These are phyloP conservation scores for Bombycilla garrulus DNA, from an alignment of 2,113 vertebrate genomes.

Conservation along the genomic window DNA sequence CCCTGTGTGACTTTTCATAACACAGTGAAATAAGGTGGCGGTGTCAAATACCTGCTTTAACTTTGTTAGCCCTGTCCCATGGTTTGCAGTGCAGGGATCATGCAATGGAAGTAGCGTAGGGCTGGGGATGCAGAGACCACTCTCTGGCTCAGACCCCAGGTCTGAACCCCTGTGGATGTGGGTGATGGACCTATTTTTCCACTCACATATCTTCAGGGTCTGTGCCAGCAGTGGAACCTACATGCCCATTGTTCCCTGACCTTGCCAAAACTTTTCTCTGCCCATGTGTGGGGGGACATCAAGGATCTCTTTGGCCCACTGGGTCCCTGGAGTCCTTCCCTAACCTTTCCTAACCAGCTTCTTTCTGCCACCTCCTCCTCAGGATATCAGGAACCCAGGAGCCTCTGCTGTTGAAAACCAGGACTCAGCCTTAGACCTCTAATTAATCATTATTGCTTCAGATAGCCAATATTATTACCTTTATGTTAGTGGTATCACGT, in stretches of 20 bases:
- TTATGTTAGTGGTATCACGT: neutral
- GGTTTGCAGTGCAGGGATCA: neutral
- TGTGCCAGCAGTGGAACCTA: neutral
- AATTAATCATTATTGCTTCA: neutral
- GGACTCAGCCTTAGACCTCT: neutral
- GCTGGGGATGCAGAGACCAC: neutral
- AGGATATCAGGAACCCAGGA: neutral
- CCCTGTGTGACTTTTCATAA: neutral
- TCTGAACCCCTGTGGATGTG: neutral
- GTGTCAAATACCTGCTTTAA: neutral
- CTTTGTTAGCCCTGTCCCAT: neutral
- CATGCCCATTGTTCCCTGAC: neutral
- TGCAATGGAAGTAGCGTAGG: neutral
- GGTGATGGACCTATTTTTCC: neutral
- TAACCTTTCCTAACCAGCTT: neutral
- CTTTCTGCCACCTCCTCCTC: neutral
- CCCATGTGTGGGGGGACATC: fast-evolving
- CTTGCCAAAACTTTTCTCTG: neutral
- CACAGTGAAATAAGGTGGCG: neutral
- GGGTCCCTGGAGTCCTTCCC: neutral
- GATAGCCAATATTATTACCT: neutral
- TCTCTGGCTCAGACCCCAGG: neutral
- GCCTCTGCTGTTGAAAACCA: neutral
- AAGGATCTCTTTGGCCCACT: neutral
- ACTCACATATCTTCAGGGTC: fast-evolving